Conservation (phyloP, 2,797 vertebrate species). For the Echeneis naucrates region DNA sequence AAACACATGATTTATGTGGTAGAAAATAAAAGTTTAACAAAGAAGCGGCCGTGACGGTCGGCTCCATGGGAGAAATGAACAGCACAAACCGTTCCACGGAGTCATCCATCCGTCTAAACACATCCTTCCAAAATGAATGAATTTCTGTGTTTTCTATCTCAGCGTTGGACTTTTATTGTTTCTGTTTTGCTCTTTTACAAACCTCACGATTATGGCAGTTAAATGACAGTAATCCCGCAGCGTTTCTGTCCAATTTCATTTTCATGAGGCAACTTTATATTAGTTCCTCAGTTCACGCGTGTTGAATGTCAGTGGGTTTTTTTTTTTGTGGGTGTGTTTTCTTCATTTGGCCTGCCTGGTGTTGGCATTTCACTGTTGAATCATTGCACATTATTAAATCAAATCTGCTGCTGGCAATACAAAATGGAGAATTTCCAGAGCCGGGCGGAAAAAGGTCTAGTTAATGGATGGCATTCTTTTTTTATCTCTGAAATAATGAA, state of each 20-base stretch:
- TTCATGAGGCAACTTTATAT: constrained; percentile 38
- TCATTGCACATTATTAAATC: constrained; percentile 71
- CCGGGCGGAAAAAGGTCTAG: constrained; percentile 47
- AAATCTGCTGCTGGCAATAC: constrained; percentile 67
- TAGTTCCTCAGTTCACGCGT: constrained; percentile 19
- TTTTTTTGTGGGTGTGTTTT: constrained; percentile 51
- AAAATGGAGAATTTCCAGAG: constrained; percentile 67
- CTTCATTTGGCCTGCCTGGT: constrained; percentile 19
- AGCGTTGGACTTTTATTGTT: not conserved
- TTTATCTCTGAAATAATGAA: constrained; percentile 71
- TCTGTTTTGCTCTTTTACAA: not conserved
- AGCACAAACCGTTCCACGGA: too few relatives aligned
- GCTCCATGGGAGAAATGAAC: not conserved
- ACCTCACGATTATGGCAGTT: constrained; percentile 1
- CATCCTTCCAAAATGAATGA: not conserved
- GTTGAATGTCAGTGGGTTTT: constrained; percentile 25
- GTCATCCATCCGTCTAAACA: not conserved
- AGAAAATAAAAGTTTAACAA: not conserved
- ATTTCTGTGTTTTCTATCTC: constrained; percentile 7
- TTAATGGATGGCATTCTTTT: constrained; percentile 62
- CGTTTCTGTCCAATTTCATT: constrained; percentile 26
- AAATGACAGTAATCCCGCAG: constrained; percentile 14
- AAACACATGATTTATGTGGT: not conserved
- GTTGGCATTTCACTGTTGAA: constrained; percentile 57
- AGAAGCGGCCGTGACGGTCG: not conserved